Conservation (phyloP, 1,140 invertebrate species). For the Rhysida immarginata region DNA sequence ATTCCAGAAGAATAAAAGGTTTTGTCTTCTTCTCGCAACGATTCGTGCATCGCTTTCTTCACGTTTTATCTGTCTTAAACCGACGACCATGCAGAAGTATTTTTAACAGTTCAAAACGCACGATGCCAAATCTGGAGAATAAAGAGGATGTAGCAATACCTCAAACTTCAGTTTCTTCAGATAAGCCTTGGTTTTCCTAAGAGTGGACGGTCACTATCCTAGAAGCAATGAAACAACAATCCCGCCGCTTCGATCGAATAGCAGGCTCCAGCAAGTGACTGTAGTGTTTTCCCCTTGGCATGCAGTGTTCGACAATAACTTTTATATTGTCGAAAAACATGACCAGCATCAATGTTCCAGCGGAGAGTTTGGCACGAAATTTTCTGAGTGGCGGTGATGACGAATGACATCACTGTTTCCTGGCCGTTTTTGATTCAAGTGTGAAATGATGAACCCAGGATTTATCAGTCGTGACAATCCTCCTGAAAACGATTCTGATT, state of each 20-base stretch:
- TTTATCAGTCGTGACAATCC: background rate
- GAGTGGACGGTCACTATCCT: background rate
- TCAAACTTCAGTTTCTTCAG: background rate
- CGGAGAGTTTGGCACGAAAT: background rate
- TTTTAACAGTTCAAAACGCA: background rate
- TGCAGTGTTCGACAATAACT: background rate
- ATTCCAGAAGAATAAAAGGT: background rate
- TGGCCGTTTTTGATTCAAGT: background rate
- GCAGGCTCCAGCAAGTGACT: background rate
- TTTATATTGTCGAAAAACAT: background rate
- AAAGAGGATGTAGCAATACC: background rate
- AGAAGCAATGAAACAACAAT: background rate
- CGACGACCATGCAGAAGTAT: background rate
- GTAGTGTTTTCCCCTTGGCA: background rate
- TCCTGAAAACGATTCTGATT: background rate
- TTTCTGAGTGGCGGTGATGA: background rate
- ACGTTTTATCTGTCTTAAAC: background rate
- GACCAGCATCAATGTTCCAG: background rate
- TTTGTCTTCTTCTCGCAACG: background rate
- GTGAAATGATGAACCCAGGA: background rate
- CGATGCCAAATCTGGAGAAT: background rate
- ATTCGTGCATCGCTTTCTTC: background rate
- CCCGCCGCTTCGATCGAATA: background rate
- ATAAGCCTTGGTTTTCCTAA: background rate
- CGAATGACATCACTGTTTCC: background rate